phyloP scores from a whole-genome alignment of 64 coral and sea anemone genomes.

The Pocillopora damicornis region DNA sequence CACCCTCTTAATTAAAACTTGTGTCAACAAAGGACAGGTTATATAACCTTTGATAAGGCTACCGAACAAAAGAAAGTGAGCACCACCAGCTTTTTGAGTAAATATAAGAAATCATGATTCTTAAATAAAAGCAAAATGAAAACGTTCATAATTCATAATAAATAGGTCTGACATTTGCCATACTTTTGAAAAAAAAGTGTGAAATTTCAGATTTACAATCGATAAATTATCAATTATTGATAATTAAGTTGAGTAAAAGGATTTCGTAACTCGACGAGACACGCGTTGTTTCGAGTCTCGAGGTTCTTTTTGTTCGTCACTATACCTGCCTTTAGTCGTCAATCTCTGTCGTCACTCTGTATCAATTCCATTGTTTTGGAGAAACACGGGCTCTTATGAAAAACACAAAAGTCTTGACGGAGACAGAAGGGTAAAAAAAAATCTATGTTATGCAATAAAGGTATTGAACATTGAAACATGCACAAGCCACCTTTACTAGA shows the following conservation, averaged over 20 bases:
- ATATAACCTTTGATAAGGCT: not conserved
- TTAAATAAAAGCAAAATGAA: not conserved
- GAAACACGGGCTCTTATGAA: not conserved
- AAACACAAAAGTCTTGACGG: not conserved
- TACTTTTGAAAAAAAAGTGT: not conserved
- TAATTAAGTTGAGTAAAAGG: too few relatives aligned
- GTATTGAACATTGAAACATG: not conserved
- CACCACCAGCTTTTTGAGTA: not conserved
- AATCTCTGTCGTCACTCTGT: not conserved
- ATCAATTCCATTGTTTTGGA: not conserved
- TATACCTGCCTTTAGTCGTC: not conserved
- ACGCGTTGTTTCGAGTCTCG: too few relatives aligned
- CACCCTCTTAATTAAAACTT: slow-evolving; percentile 15
- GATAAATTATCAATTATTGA: too few relatives aligned
- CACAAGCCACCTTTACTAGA: not conserved
- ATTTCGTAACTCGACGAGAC: too few relatives aligned
- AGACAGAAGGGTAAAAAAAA: not conserved
- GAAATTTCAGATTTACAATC: too few relatives aligned
- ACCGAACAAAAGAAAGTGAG: not conserved
- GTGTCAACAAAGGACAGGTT: slow-evolving; percentile 13
- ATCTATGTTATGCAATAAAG: not conserved
- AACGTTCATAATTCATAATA: not conserved
- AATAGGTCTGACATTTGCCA: not conserved
- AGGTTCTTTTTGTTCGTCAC: too few relatives aligned
- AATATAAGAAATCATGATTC: not conserved